Conservation (phyloP, 2,113 vertebrate species). For the Nestor notabilis region DNA sequence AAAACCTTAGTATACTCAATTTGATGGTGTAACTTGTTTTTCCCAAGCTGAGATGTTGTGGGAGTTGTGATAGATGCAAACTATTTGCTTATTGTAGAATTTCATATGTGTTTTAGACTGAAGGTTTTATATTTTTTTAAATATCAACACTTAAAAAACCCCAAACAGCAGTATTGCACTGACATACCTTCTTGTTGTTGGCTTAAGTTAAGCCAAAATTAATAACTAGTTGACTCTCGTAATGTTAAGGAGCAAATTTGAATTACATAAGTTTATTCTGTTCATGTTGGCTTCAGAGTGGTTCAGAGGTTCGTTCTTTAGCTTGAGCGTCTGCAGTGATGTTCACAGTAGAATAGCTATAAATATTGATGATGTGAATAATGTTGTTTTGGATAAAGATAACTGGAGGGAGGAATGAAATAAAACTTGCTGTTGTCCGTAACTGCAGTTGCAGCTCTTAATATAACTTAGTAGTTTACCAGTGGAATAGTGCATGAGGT, state of each 20-base stretch:
- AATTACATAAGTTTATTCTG: neutral
- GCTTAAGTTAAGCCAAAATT: neutral
- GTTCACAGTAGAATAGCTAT: neutral
- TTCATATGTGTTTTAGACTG: neutral
- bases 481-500: neutral
- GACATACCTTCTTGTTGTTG: neutral
- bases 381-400: neutral
- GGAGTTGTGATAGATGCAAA: neutral
- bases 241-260: neutral
- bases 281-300: neutral
- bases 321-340: accelerated
- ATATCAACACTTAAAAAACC: neutral
- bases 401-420: neutral
- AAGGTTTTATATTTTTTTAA: neutral
- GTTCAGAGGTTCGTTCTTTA: neutral
- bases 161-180: neutral
- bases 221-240: neutral
- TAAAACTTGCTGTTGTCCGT: neutral
- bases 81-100: neutral
- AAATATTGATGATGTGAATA: neutral
- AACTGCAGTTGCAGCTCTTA: neutral
- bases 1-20: neutral
- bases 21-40: neutral
- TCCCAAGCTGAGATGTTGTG: neutral
- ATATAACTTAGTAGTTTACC: neutral